Base-by-base conservation (phyloP, 2,888 invertebrate species). In the Drosophila affinis region DNA sequence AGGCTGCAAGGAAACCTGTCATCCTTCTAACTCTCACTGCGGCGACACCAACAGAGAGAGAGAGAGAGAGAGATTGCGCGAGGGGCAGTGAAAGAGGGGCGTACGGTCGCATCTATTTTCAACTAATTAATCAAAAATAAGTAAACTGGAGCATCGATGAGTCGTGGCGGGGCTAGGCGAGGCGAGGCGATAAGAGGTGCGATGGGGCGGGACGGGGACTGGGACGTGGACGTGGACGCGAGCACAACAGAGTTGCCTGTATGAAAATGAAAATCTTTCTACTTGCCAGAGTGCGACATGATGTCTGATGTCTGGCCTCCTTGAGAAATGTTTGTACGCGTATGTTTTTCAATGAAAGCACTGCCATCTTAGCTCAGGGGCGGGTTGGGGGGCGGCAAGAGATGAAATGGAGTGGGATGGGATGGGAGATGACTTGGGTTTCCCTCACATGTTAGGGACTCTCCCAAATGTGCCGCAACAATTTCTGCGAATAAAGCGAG, bases 111-210 rank as follows among this genome's bases (percentile, higher is more conserved):
- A 79, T 87, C 87, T 86, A 87, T 86, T 87, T 86, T 88, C 78
- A 78, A 87, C 87, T 86, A 88, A 86, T 86, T 88, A 86, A 86
- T 86, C 85, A 86, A 86, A 77, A 86, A 86, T 88, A 88, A 87
- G 87, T 77, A 84, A 88, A 79, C 85, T 88, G 86, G 86, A 84
- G 88, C 88, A 80, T 83, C 77, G 79, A 84, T 75, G 75, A 79
- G 76, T 79, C 72, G 79, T 69, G 56, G 75, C 71, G 68, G 71
- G 67, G 64, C 69, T 58, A 52, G 57, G 65, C 54, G 17, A 29
- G 44, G 44, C 32, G 17, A 44, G 48, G 48, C 39, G 62, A 62
- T 17, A 48, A 44, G 48, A 39, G 48, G n/a, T 29, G 48, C 48
- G 62, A 44, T 49, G 62, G 44, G 62, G 39, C 48, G 39, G 39